Evolutionary conservation across 1,140 invertebrate genomes (phyloP), one percentile per base, ranked within the genome.

Genomic region (Zaprionus ornatus): DNA sequence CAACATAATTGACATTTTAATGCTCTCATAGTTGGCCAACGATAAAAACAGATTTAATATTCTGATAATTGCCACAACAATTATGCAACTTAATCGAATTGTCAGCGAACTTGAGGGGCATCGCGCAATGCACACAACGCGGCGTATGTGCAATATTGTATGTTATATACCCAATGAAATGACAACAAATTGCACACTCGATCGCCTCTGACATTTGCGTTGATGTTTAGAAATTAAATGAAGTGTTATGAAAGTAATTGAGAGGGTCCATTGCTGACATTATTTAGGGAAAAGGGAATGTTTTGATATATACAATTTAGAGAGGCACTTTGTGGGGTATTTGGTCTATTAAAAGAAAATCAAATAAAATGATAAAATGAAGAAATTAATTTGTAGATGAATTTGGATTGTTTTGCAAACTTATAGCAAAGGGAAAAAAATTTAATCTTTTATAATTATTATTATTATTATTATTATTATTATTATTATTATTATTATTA

Each of bases 41-140:
- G 84, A 88, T 88, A 90, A 79, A 77, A 75, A 80, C 77, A 76
- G 86, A 88, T 88, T 88, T 88, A 88, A 88, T 88, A 90, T 88
- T 88, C 85, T 88, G 85, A 88, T 88, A 88, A 88, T 88, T 88
- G 86, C 55, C 73, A 62, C 71, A 70, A 70, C 72, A 86, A 86
- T 86, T 86, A 81, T 72, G 75, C 68, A 76, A 90, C 85, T 90
- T 88, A 88, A 88, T 88, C 85, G 85, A 88, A 88, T 88, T 88
- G 85, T 82, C 85, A 90, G 60, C 77, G 65, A 27, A 21, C 73
- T 67, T 61, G 32, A 70, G 59, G 67, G 19, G 37, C 70, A 60
- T 68, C 35, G 19, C 54, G 32, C 54, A 37, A 37, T 35, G 37
- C 37, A 56, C 54, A 27, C 66, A 67, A 74, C 45, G 61, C 21